phyloP scores from a whole-genome alignment of 2,888 invertebrate genomes.

The Gymnoscelis rufifasciata region DNA sequence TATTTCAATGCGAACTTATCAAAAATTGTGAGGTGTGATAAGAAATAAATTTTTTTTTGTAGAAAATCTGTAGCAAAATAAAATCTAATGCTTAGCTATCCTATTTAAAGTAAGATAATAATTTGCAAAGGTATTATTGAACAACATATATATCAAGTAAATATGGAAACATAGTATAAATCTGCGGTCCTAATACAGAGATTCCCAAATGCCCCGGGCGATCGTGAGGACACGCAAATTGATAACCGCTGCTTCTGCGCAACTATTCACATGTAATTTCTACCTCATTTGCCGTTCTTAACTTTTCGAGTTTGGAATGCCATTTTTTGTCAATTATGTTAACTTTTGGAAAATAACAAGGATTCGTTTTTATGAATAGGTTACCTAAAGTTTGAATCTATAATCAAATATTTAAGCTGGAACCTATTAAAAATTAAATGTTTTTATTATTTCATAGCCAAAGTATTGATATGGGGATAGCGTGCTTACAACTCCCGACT shows the following conservation, averaged over 20 bases:
- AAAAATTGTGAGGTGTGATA: too few relatives aligned
- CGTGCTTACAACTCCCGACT: constrained; percentile 65
- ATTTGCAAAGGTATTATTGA: too few relatives aligned
- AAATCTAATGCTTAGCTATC: too few relatives aligned
- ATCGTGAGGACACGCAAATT: constrained; percentile 62
- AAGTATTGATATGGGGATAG: constrained; percentile 66
- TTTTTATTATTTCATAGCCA: constrained; percentile 42
- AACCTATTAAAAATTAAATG: too few relatives aligned
- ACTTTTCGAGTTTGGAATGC: constrained; percentile 30
- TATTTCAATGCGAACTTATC: too few relatives aligned
- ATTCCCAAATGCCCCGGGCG: constrained; percentile 38
- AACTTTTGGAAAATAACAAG: background rate
- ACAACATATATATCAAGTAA: too few relatives aligned
- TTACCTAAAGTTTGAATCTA: background rate
- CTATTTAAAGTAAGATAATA: too few relatives aligned
- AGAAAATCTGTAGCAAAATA: too few relatives aligned
- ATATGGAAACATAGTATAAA: background rate
- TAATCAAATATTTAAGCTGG: too few relatives aligned
- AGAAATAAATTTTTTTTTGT: too few relatives aligned
- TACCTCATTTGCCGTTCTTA: constrained; percentile 36
- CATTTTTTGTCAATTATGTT: background rate
- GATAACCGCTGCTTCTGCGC: constrained; percentile 46
- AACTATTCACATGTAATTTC: constrained; percentile 45
- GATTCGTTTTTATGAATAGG: background rate
- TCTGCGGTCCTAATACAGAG: constrained; percentile 16